phyloP scores from a whole-genome alignment of 2,113 vertebrate species.

The Plestiodon gilberti region DNA sequence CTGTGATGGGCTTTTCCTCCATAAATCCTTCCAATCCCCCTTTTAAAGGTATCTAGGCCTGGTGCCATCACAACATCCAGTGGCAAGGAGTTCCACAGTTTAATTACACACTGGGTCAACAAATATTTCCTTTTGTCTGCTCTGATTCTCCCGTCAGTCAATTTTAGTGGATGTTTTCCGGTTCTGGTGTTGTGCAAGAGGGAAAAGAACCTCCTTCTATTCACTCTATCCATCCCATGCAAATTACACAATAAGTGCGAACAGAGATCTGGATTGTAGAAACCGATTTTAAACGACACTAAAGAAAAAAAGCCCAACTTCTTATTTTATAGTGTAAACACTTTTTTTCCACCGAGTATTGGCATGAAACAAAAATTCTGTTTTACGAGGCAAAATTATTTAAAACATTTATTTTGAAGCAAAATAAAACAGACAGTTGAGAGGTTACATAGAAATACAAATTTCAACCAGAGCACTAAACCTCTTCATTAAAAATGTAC shows the following conservation, averaged over 20 bases:
- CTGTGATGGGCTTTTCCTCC: no score
- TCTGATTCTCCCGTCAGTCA: no score
- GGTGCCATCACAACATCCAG: no score
- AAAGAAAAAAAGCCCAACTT: background rate
- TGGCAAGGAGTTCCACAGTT: no score
- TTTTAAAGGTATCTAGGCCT: no score
- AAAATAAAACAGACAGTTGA: slow-evolving; percentile 78
- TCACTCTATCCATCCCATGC: no score
- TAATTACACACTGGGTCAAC: no score
- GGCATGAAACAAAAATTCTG: slow-evolving; percentile 47
- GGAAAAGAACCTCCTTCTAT: no score
- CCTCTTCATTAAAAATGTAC: slow-evolving; percentile 73
- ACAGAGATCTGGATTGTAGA: background rate
- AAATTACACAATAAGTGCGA: background rate
- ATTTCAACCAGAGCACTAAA: slow-evolving; percentile 64
- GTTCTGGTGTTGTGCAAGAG: no score
- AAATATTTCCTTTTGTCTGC: no score
- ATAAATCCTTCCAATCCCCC: no score
- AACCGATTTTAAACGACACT: background rate
- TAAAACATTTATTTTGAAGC: slow-evolving; percentile 80
- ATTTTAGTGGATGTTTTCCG: no score
- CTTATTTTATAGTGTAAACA: background rate
- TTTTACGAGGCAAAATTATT: slow-evolving; percentile 67
- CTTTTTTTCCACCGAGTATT: background rate
- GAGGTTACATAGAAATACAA: slow-evolving; percentile 82